These are phyloP conservation scores for Willisornis vidua DNA, from an alignment of 2,113 vertebrate species.

Conservation along the genomic window DNA sequence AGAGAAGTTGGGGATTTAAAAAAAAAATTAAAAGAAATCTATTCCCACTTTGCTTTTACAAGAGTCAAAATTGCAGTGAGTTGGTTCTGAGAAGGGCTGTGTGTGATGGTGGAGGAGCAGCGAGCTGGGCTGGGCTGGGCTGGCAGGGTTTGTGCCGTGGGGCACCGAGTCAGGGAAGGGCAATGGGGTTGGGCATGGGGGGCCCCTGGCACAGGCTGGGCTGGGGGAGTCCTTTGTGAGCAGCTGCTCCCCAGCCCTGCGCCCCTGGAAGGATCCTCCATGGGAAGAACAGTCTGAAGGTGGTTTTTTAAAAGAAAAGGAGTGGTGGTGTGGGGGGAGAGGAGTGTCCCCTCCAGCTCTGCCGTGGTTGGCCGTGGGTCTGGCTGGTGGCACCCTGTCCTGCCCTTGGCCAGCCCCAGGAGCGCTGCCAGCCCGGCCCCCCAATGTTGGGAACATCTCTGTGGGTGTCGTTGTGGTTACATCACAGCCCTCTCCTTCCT, in stretches of 20 bases:
- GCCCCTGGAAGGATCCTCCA: background rate
- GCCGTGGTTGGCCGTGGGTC: background rate
- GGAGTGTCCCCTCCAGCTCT: background rate
- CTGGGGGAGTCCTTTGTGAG: background rate
- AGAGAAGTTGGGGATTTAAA: background rate
- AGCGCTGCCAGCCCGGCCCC: background rate
- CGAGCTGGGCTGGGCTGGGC: background rate
- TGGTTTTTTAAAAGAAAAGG: background rate
- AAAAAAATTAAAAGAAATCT: background rate
- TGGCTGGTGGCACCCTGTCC: background rate
- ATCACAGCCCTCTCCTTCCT: constrained; percentile 52
- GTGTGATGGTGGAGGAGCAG: background rate
- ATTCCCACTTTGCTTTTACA: background rate
- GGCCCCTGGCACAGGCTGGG: background rate
- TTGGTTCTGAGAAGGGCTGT: background rate
- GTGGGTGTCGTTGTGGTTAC: constrained; percentile 59
- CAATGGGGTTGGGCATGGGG: background rate
- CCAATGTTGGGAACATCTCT: constrained; percentile 45
- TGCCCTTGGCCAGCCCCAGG: too few species aligned
- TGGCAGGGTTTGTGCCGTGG: background rate
- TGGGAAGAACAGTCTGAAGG: background rate
- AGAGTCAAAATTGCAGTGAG: background rate
- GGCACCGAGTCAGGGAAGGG: background rate
- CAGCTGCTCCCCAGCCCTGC: background rate
- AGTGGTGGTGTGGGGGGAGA: background rate